Evolutionary conservation across 2,888 invertebrate species (phyloP), one percentile per base, ranked within the genome.

Genomic region (Drymonia ruficornis): DNA sequence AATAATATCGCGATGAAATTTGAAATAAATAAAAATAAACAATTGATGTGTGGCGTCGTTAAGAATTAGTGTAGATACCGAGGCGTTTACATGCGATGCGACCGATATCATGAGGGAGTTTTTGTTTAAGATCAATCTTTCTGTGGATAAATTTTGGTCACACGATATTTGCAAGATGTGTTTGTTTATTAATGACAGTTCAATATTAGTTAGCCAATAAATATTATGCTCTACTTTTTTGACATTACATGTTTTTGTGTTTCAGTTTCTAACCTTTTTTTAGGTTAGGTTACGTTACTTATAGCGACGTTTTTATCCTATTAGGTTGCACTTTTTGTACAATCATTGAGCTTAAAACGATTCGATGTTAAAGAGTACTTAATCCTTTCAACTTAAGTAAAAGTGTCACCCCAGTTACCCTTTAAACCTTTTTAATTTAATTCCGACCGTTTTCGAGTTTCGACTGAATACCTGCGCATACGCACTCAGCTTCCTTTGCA

Each of bases 1-100:
- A 88, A 91, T 89, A 88, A 90, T 88, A 89, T 87, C 84, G 88
- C 90, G 90, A 87, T 87, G 89, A 90, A 86, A 87, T 85, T 86
- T 79, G 79, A 82, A 84, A 89, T 87, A 87, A 90, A 90, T 86
- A 88, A 89, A 88, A 88, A 86, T 80, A 83, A 86, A 87, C 81
- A 80, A 81, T 82, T 81, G 81, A 80, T 79, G 74, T 76, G 82
- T 78, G 78, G 80, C 66, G 75, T 79, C 84, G 81, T 86, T 84
- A 75, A 76, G 83, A 87, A 90, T 87, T 88, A 87, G 87, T 84
- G 81, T 86, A 86, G n/a, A n/a, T n/a, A n/a, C n/a, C 78, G 80
- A 81, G 81, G 78, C 74, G 68, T 70, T 63, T 56, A 47, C 71
- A 65, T 71, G 74, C 73, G 68, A 65, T 68, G 64, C 70, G 61